phyloP scores from a whole-genome alignment of 2,888 invertebrate genomes.

The Alcis repandata region DNA sequence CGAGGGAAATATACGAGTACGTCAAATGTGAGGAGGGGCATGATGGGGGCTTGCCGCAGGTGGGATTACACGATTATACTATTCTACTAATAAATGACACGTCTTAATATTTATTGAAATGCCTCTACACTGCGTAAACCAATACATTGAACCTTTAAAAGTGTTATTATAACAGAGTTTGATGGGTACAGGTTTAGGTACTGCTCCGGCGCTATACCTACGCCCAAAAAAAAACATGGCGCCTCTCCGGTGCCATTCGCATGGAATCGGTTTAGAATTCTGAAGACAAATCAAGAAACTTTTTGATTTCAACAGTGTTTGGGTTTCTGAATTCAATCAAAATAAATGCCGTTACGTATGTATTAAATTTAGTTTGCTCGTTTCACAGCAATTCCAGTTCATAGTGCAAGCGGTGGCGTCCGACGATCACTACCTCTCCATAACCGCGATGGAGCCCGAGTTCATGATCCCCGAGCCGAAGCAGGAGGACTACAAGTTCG shows the following conservation, averaged over 20 bases:
- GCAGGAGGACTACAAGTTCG: slow-evolving; percentile 69
- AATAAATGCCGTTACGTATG: neutral
- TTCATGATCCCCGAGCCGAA: slow-evolving; percentile 73
- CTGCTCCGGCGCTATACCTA: too few relatives aligned
- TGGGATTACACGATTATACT: neutral
- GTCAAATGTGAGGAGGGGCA: slow-evolving; percentile 74
- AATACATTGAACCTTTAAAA: too few relatives aligned
- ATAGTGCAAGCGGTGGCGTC: slow-evolving; percentile 62
- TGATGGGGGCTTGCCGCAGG: slow-evolving; percentile 77
- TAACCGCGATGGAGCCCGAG: slow-evolving; percentile 71
- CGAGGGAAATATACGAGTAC: slow-evolving; percentile 64
- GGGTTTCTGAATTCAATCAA: neutral
- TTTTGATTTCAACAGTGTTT: neutral
- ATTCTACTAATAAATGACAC: too few relatives aligned
- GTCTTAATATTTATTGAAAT: too few relatives aligned
- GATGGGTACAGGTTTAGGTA: too few relatives aligned
- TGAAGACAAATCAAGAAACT: neutral
- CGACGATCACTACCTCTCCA: slow-evolving; percentile 68
- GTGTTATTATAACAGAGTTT: too few relatives aligned
- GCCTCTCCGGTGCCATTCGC: too few relatives aligned
- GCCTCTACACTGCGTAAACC: too few relatives aligned
- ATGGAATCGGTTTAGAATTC: too few relatives aligned
- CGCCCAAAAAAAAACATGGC: too few relatives aligned
- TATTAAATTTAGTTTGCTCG: neutral
- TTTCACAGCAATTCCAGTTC: slow-evolving; percentile 78